Base-by-base conservation (phyloP, 1,140 invertebrate species). In the Bombus vancouverensis region DNA sequence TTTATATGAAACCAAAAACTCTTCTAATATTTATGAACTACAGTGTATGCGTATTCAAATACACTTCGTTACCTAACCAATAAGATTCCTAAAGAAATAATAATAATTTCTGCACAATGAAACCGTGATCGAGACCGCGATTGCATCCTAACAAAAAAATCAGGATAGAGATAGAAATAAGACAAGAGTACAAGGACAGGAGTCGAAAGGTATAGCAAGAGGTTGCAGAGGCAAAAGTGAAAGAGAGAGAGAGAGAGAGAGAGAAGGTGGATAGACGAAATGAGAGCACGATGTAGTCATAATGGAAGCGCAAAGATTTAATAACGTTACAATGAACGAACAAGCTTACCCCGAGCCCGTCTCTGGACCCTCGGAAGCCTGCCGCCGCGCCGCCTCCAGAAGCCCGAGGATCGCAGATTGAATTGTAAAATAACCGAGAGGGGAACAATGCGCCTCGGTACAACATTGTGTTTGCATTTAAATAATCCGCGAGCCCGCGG, bases 391-490 rank as follows among this genome's bases (percentile, higher is more conserved):
- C 57, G 87, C 83, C 74, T 59, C 66, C 78, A 65, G 71, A 53
- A 81, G 66, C 74, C 85, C 86, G 87, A 91, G 89, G 91, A 90
- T 92, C 90, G 93, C 92, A 94, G 93, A 94, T 94, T 94, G 93
- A 93, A 94, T 94, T 94, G 93, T 94, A 94, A 94, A 94, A 94
- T 93, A 94, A 94, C 93, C 93, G 93, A 93, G 91, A 93, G 90
- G 93, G 93, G 92, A 94, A 94, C 92, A 94, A 94, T 94, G 90
- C 89, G 88, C 93, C 83, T 89, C 89, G 92, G 88, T 94, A 93
- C 93, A 94, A 93, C 93, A 94, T 93, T 93, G 92, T 94, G 93
- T 94, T 94, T 94, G 93, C 93, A 94, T 94, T 94, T 94, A 94
- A 94, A 94, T 94, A 94, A 94, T 94, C 93, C 91, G 93, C 93